Evolutionary conservation across 92 coral and sea anemone genomes (phyloP).

Genomic region (Isaurus tuberculatus): DNA sequence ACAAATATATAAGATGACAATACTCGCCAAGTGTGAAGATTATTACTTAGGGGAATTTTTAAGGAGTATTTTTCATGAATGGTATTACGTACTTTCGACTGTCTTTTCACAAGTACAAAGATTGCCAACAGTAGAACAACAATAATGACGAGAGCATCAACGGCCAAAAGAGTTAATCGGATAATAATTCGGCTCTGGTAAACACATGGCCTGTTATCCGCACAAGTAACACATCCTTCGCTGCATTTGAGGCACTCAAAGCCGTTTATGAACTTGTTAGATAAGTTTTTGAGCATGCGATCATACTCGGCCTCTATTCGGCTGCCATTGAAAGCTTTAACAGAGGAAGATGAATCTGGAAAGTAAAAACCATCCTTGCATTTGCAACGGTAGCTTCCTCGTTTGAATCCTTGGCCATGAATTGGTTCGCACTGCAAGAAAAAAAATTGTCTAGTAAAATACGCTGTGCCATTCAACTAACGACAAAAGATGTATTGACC

Average conservation of each 20-base stretch:
- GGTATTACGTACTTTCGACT: conserved; percentile 19
- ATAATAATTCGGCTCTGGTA: conserved; percentile 53
- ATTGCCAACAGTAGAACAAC: conserved; percentile 73
- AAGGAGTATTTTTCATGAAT: background rate
- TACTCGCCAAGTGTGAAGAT: too few relatives aligned
- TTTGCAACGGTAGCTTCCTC: conserved; percentile 89
- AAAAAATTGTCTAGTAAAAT: background rate
- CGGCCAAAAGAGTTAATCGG: conserved; percentile 61
- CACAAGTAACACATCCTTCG: conserved; percentile 88
- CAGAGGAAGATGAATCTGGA: conserved; percentile 53
- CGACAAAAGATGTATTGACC: too few relatives aligned
- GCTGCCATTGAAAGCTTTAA: conserved; percentile 82
- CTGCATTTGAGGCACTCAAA: conserved; percentile 87
- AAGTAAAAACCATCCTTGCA: conserved; percentile 87
- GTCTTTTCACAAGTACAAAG: conserved; percentile 59
- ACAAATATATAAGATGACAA: too few relatives aligned
- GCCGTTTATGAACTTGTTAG: conserved; percentile 53
- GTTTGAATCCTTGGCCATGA: conserved; percentile 83
- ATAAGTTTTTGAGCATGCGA: conserved; percentile 39
- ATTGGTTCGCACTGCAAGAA: conserved; percentile 84
- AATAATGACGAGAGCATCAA: conserved; percentile 61
- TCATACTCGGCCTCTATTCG: conserved; percentile 75
- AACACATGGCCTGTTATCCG: conserved; percentile 75
- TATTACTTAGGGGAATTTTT: too few relatives aligned
- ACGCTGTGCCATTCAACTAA: too few relatives aligned